A percentile compares a stretch with the other conserved stretches of the same genome.
Conservation (phyloP, 1,140 invertebrate species). For the Drosophila orena region DNA sequence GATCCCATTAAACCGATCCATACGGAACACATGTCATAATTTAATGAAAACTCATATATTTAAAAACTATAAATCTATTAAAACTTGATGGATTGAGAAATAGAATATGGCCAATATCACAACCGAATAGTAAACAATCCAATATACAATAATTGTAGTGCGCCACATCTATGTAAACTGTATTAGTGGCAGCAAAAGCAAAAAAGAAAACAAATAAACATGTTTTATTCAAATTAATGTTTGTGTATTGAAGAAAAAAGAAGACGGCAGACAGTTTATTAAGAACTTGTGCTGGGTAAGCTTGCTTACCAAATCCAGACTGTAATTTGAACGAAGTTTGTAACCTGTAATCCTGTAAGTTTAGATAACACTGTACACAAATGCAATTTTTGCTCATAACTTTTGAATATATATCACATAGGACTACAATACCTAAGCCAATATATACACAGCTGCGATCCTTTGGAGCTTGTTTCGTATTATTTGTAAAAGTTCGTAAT, state of each 20-base stretch:
- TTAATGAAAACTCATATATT: conserved; percentile 61
- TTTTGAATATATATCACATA: conserved; percentile 53
- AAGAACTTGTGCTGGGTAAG: conserved; percentile 37
- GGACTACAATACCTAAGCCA: conserved; percentile 49
- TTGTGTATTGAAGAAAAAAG: conserved; percentile 32
- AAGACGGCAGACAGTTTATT: conserved; percentile 22
- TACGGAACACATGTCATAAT: conserved; percentile 65
- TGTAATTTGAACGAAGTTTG: conserved; percentile 67
- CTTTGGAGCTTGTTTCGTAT: conserved; percentile 65
- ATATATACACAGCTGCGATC: conserved; percentile 43
- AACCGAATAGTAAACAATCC: conserved; percentile 51
- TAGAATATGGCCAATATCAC: conserved; percentile 73
- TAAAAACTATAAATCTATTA: conserved; percentile 54
- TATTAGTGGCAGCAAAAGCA: conserved; percentile 56
- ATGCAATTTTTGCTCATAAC: conserved; percentile 77
- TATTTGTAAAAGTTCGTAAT: conserved; percentile 64
- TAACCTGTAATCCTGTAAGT: conserved; percentile 60
- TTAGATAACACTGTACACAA: conserved; percentile 80
- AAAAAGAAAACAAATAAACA: conserved; percentile 39
- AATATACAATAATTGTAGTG: conserved; percentile 59
- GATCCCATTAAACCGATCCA: conserved; percentile 26
- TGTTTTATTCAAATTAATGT: conserved; percentile 71
- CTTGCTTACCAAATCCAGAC: conserved; percentile 52
- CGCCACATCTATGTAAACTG: conserved; percentile 59
- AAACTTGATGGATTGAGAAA: conserved; percentile 47